Evolutionary conservation across 2,797 vertebrate genomes (phyloP), one percentile per base, ranked within the genome.

Genomic region (Buceros bicornis): DNA sequence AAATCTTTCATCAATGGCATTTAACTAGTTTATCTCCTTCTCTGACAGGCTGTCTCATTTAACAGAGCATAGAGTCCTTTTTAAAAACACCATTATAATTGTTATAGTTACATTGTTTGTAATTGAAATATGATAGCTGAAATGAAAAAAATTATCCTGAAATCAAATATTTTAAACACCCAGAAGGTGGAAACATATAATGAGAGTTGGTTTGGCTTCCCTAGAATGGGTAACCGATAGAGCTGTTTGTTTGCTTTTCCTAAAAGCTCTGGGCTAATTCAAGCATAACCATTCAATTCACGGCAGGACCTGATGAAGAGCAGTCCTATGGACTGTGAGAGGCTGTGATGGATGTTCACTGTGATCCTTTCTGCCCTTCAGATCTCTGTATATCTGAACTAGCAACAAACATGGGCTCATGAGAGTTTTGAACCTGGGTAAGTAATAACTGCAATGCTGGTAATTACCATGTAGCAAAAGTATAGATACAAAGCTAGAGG

Each of bases 321-420:
- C 67, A 92, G 40, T 82, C 43, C 51, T 69, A 29, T 56, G 40
- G 78, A 90, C 51, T 95, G 54, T 48, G 65, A 50, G 81, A 60
- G 69, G 37, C 69, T 93, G 29, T 95, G 90, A 92, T 64, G 43
- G 80, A 92, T 93, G 54, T 73, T 96, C 26, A 5, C 26, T 57
- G 29, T 78, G 86, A 56, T 94, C 62, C 33, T 69, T 95, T 90
- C 88, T 90, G 77, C 73, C 40, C 73, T 92, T 93, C 80, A 96
- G 61, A 94, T 47, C 24, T 50, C 13, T 69, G 6, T 13, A 22
- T 69, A 67, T 60, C 72, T 60, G 40, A 94, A 81, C 0, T 8
- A 70, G 51, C 48, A 48, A 66, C 64, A 54, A 51, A 82, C 10
- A 74, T 33, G 33, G 33, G 7, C 25, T 29, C 53, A 56, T 6